Conservation (phyloP, 1,140 invertebrate genomes). For the Drosophila lacteicornis region DNA sequence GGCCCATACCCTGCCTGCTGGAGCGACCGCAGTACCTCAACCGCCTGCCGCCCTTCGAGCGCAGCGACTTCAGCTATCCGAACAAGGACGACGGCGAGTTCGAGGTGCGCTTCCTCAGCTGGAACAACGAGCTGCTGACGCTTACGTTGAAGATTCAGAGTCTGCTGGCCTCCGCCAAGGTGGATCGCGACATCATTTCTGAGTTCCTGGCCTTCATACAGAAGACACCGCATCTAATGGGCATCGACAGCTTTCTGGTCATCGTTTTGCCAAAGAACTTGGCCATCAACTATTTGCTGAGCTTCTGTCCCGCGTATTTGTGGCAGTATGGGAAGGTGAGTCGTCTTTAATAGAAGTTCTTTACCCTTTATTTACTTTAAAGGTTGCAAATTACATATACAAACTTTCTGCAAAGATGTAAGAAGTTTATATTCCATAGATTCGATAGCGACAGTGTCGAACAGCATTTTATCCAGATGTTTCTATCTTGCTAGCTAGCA, state of each 20-base stretch:
- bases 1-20: conserved; percentile 75
- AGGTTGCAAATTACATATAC: not conserved
- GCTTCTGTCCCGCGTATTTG: conserved; percentile 75
- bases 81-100: conserved; percentile 81
- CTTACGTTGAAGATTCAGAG: conserved; percentile 81
- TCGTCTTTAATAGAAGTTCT: no score
- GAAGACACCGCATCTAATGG: conserved; percentile 74
- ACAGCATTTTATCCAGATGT: no score
- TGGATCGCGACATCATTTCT: conserved; percentile 75
- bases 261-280: conserved; percentile 80
- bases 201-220: conserved; percentile 83
- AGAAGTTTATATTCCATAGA: no score
- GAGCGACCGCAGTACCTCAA: conserved; percentile 81
- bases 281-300: conserved; percentile 80
- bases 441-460: no score
- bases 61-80: conserved; percentile 76
- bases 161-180: conserved; percentile 68
- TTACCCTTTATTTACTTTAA: no score
- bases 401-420: no score
- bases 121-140: conserved; percentile 78
- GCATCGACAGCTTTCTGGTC: conserved; percentile 80
- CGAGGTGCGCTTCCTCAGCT: conserved; percentile 73
- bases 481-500: no score
- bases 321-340: conserved; percentile 82
- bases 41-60: conserved; percentile 75